Evolutionary conservation across 2,113 vertebrate species (phyloP), one percentile per base, ranked within the genome.

Genomic region (Chaetorhynchus papuensis): DNA sequence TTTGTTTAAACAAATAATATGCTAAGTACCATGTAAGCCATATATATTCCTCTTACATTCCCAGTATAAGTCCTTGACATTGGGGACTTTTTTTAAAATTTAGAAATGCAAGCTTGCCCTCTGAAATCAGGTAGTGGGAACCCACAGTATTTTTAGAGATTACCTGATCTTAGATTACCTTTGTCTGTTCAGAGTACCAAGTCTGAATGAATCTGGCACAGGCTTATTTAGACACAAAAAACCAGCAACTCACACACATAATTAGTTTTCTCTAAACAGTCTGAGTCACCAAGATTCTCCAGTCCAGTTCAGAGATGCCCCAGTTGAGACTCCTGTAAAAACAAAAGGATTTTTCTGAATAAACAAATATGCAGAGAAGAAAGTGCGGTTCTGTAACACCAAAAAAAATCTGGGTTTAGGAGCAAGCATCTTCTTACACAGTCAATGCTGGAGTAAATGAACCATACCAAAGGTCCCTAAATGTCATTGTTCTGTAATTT

Each of bases 181-280:
- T 66, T 44, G 6, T 57, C 26, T 60, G 33, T 68, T 71, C 7
- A 1, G 44, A 19, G 27, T 63, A 30, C 13, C 2, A 42, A 44
- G 9, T 44, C 35, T 64, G 71, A 82, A 27, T 21, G 14, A 19
- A 12, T 50, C 60, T 59, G 33, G 47, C 19, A 52, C 24, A 47
- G 61, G 35, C 60, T 82, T 54, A 57, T 1, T 0, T 1, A 63
- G 21, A 63, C 15, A 30, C 0, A 5, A 23, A 74, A 70, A 59
- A 6, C 0, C 42, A 80, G 68, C 66, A 61, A 60, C 66, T 90
- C 71, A 15, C 49, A n/a, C 0, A 0, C 1, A 0, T 45, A 30
- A 39, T 45, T 44, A 35, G 35, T 47, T 24, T 39, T 83, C 65
- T 53, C 50, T 64, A 30, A 83, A 63, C 23, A 66, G 35, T 39